Evolutionary conservation across 2,888 invertebrate species (phyloP).

Genomic region (Deroplatys truncata): DNA sequence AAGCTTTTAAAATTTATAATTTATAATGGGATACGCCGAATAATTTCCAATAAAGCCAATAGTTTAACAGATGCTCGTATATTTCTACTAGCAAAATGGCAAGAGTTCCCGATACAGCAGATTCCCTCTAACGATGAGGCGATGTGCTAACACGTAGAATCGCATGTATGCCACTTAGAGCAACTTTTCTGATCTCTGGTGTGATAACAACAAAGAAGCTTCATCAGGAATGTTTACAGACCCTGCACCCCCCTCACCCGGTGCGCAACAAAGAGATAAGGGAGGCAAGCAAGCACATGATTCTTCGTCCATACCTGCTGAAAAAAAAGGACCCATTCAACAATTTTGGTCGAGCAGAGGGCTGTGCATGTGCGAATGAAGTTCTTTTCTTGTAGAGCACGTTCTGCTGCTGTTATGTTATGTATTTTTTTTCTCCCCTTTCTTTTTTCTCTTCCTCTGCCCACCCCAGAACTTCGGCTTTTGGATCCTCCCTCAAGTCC

Average conservation of each 20-base stretch:
- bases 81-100: too few relatives aligned
- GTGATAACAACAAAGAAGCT: neutral
- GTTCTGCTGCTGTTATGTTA: neutral
- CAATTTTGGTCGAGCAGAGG: neutral
- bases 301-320: neutral
- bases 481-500: neutral
- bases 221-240: neutral
- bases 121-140: too few relatives aligned
- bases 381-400: neutral
- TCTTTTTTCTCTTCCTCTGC: neutral
- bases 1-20: too few relatives aligned
- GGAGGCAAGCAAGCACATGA: neutral
- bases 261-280: neutral
- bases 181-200: too few relatives aligned
- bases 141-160: too few relatives aligned
- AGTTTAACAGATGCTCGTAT: too few relatives aligned
- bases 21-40: too few relatives aligned
- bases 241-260: neutral
- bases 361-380: neutral
- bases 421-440: neutral
- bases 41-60: too few relatives aligned
- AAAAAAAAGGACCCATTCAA: neutral
- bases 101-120: too few relatives aligned
- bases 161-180: too few relatives aligned
- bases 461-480: neutral